Percentiles rank a stretch among this genome's conserved stretches.
phyloP scores from a whole-genome alignment of 2,797 vertebrate genomes.

The Balearica regulorum region DNA sequence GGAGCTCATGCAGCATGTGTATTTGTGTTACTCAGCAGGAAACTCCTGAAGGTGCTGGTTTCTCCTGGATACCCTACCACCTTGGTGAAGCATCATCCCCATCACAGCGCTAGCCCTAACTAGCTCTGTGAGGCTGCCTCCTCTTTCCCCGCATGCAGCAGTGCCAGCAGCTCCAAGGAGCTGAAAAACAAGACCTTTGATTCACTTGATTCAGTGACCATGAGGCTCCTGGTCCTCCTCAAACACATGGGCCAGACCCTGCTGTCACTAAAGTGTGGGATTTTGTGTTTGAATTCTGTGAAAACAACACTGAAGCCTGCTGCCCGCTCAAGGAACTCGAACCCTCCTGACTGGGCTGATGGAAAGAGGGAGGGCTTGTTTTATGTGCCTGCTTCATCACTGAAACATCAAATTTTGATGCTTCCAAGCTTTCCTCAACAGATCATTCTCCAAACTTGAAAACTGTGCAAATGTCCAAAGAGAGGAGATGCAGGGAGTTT shows the following conservation, averaged over 20 bases:
- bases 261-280: not conserved
- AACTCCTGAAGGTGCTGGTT: not conserved
- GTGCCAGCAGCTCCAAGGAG: not conserved
- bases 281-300: not conserved
- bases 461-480: not conserved
- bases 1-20: not conserved
- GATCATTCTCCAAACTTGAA: not conserved
- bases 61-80: not conserved
- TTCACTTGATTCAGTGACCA: not conserved
- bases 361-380: fast-evolving
- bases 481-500: not conserved
- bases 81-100: not conserved
- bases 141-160: fast-evolving
- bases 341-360: not conserved
- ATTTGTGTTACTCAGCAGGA: not conserved
- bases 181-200: not conserved
- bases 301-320: not conserved
- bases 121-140: not conserved
- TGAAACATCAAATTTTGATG: not conserved
- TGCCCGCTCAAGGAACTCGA: not conserved
- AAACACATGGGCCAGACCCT: not conserved
- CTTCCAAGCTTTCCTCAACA: not conserved
- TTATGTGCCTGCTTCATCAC: not conserved
- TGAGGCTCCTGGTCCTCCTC: not conserved
- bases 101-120: not conserved